Percentiles rank a stretch among this genome's conserved stretches.
These are phyloP conservation scores for Luscinia luscinia DNA, from an alignment of 2,797 vertebrate species.

Conservation along the genomic window DNA sequence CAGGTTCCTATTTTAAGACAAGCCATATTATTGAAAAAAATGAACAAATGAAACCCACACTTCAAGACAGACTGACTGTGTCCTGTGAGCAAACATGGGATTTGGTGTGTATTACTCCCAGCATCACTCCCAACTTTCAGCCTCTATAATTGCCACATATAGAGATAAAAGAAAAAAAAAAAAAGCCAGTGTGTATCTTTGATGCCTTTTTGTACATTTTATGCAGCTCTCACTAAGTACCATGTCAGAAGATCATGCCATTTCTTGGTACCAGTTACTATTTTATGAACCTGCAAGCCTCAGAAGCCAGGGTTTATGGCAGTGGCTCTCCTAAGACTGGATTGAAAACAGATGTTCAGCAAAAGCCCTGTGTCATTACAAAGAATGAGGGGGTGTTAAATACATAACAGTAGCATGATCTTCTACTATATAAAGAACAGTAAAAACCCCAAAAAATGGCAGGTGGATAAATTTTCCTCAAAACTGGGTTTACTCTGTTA, in stretches of 20 bases:
- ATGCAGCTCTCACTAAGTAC: not conserved
- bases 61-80: not conserved
- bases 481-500: not conserved
- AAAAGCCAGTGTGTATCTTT: not conserved
- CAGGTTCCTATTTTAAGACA: not conserved
- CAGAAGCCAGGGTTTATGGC: not conserved
- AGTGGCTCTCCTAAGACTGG: not conserved
- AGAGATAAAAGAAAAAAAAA: not conserved
- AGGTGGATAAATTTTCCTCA: not conserved
- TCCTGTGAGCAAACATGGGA: not conserved
- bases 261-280: not conserved
- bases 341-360: not conserved
- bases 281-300: not conserved
- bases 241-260: not conserved
- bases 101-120: not conserved
- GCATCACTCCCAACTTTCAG: not conserved
- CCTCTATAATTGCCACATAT: not conserved
- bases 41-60: not conserved
- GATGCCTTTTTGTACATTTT: not conserved
- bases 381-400: not conserved
- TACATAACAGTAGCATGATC: not conserved
- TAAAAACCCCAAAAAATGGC: not conserved
- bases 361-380: not conserved
- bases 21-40: not conserved
- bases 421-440: not conserved